Evolutionary conservation across 1,140 invertebrate species (phyloP), one percentile per base, ranked within the genome.

Genomic region (Wasmannia auropunctata): DNA sequence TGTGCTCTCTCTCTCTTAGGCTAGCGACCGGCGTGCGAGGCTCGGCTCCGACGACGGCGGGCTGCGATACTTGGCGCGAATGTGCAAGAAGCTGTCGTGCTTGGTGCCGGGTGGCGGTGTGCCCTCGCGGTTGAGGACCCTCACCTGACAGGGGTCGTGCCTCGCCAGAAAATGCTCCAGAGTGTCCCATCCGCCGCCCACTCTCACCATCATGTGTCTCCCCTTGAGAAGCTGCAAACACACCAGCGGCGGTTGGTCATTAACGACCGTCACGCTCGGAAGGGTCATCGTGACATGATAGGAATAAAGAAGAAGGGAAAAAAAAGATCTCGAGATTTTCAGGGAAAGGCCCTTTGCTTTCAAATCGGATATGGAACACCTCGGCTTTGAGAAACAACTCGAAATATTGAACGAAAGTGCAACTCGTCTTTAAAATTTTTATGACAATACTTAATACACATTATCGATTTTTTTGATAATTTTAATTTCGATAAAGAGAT

Each of bases 181-280:
- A 11, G 98, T 99, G 94, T 99, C 98, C 98, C 98, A 99, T 60
- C 98, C 97, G 69, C 98, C 98, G 60, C 98, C 98, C 25, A 99
- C 98, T 91, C 98, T 96, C 14, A 99, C 98, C 98, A 99, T 99
- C 95, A 98, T 98, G 94, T 98, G 98, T 60, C 97, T 96, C 63
- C 97, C 97, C 93, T 98, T 98, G 91, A 98, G 95, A 90, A 98
- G 94, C 98, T 98, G 95, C 16, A 95, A 96, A 89, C 87, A 94
- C 51, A 62, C 85, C 58, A 70, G 65, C 34, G 43, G 0, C 43
- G 11, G n/a, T n/a, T n/a, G 46, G 8, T 90, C 63, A 81, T 87
- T 87, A 89, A 43, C 16, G n/a, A 54, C 31, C 43, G 54, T 19
- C 65, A 56, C 16, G 25, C 11, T 69, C 62, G 63, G 16, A 4